Conservation (phyloP, 2,113 vertebrate genomes). For the Pandion haliaetus region DNA sequence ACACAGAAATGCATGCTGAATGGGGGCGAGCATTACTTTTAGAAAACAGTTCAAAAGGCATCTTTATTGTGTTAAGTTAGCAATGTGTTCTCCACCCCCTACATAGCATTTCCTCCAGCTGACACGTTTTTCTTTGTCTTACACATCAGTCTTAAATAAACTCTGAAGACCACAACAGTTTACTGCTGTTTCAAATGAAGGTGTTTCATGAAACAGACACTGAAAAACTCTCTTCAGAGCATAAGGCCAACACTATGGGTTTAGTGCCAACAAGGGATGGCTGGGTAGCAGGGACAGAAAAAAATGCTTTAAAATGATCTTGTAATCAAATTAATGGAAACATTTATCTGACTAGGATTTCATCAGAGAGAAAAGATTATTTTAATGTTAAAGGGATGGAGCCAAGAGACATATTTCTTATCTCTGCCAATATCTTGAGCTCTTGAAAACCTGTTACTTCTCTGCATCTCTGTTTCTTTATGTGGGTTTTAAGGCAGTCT, state of each 20-base stretch:
- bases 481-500: not conserved
- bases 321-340: not conserved
- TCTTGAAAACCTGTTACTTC: not conserved
- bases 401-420: not conserved
- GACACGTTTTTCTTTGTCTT: not conserved
- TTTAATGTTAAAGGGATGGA: not conserved
- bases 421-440: not conserved
- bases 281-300: not conserved
- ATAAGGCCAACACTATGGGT: not conserved
- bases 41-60: not conserved
- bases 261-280: not conserved
- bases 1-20: not conserved
- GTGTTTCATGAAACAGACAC: not conserved
- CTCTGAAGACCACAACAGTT: not conserved
- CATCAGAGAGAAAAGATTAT: not conserved
- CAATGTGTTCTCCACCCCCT: not conserved
- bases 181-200: not conserved
- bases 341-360: not conserved
- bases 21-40: not conserved
- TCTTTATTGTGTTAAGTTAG: not conserved
- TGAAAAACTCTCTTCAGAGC: not conserved
- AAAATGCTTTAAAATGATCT: not conserved
- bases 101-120: not conserved
- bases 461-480: not conserved
- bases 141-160: constrained; percentile 1